phyloP scores from a whole-genome alignment of 2,888 invertebrate species.

The Odontomyia ornata region DNA sequence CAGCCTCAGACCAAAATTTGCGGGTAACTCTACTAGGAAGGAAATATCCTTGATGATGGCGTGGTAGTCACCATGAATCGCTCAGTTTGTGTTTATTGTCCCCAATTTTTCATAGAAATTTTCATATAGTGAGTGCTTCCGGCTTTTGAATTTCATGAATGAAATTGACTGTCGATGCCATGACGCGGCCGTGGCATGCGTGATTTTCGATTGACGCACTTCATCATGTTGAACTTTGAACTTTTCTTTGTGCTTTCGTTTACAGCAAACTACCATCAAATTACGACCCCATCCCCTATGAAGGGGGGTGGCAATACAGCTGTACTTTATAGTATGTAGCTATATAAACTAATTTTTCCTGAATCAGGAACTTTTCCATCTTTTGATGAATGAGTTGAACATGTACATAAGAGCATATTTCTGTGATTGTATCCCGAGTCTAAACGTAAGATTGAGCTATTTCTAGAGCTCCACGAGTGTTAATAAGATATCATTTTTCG shows the following conservation, averaged over 20 bases:
- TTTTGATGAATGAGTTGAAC: no score
- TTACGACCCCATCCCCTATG: no score
- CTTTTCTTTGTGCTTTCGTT: neutral
- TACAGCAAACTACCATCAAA: neutral
- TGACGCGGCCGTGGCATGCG: neutral
- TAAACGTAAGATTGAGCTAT: no score
- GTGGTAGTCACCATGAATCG: no score
- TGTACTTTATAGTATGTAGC: no score
- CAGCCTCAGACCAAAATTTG: neutral
- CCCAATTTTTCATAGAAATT: neutral
- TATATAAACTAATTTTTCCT: no score
- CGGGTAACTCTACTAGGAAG: neutral
- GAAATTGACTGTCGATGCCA: neutral
- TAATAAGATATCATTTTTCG: neutral
- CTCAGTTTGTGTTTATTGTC: no score
- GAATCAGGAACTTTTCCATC: no score
- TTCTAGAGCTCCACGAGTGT: neutral
- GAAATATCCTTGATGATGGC: no score
- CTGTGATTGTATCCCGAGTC: no score
- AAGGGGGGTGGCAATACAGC: no score
- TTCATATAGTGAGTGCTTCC: neutral
- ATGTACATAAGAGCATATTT: no score
- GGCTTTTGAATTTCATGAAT: slow-evolving; percentile 25
- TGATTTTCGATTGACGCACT: slow-evolving; percentile 20
- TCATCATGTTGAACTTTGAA: slow-evolving; percentile 1